Conservation (phyloP, 1,140 invertebrate species). For the Wiebesia pumilae region DNA sequence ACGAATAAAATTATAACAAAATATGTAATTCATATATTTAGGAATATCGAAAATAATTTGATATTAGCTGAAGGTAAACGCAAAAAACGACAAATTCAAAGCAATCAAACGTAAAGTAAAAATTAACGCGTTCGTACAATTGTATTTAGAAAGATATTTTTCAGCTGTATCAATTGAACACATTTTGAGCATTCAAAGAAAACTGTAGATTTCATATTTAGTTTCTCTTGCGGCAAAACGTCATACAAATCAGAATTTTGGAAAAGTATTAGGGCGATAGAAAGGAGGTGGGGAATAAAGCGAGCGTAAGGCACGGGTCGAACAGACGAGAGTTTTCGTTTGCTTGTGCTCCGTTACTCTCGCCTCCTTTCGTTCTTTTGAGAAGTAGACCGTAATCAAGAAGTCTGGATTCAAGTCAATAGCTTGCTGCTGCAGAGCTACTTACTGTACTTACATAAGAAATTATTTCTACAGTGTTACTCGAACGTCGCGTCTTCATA, state of each 20-base stretch:
- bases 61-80: too few relatives aligned
- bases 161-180: too few relatives aligned
- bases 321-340: not conserved
- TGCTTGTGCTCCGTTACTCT: not conserved
- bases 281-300: not conserved
- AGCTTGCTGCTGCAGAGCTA: not conserved
- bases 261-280: conserved; percentile 21
- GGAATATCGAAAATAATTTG: too few relatives aligned
- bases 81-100: too few relatives aligned
- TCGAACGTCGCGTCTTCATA: not conserved
- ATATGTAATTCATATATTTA: too few relatives aligned
- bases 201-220: not conserved
- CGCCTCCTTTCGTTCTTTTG: not conserved
- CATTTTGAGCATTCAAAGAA: not conserved
- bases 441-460: too few relatives aligned
- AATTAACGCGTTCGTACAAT: too few relatives aligned
- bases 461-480: not conserved
- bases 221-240: not conserved
- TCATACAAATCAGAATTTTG: not conserved
- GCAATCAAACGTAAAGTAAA: too few relatives aligned
- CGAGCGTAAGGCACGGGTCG: conserved; percentile 1
- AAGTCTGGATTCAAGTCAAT: not conserved
- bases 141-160: too few relatives aligned
- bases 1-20: too few relatives aligned
- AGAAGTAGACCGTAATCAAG: not conserved